Evolutionary conservation across 2,113 vertebrate species (phyloP).

Genomic region (Dipodomys merriami): DNA sequence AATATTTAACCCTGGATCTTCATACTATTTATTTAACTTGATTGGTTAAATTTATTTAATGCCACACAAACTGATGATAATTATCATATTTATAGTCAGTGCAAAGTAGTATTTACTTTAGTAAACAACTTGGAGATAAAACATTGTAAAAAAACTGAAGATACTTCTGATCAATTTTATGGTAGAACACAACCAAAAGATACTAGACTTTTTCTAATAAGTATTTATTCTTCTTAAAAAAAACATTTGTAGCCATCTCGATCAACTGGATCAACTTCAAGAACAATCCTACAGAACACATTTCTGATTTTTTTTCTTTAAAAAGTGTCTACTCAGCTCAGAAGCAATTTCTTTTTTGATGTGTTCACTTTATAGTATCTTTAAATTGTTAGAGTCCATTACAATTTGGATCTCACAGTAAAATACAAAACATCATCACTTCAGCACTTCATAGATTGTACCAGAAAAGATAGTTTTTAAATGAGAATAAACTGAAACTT

Average conservation of each 20-base stretch:
- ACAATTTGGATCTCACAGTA: constrained; percentile 76
- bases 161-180: background rate
- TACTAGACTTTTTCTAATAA: background rate
- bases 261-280: background rate
- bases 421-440: constrained; percentile 64
- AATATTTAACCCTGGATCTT: background rate
- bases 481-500: constrained; percentile 71
- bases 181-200: background rate
- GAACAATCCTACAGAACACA: constrained; percentile 38
- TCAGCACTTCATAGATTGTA: constrained; percentile 27
- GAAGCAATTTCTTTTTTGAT: constrained; percentile 74
- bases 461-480: constrained; percentile 67
- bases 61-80: background rate
- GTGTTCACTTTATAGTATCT: constrained; percentile 69
- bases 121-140: background rate
- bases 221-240: background rate
- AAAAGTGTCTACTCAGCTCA: constrained; percentile 56
- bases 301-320: constrained; percentile 30
- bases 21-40: background rate
- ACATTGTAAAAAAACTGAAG: background rate
- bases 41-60: background rate
- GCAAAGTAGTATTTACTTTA: background rate
- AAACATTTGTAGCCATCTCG: background rate
- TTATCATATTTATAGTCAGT: background rate
- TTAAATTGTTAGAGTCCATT: constrained; percentile 72